Percentiles rank a stretch among this genome's conserved stretches.
Conservation (phyloP, 2,888 invertebrate species). For the Hydraecia micacea region DNA sequence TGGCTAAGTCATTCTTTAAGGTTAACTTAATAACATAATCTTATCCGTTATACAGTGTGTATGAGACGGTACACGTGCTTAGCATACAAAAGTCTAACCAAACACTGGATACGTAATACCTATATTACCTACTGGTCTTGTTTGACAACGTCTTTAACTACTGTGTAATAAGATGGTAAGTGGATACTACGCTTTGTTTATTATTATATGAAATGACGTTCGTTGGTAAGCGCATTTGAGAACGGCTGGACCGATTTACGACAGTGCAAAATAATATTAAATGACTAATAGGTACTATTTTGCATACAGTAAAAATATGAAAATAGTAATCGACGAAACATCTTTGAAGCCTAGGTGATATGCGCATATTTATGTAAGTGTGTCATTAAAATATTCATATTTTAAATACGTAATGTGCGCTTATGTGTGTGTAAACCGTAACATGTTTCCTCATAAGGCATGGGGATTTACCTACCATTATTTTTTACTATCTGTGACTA, state of each 20-base stretch:
- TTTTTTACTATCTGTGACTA: conserved; percentile 3
- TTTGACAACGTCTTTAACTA: conserved; percentile 19
- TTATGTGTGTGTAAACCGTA: conserved; percentile 9
- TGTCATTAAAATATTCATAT: conserved; percentile 19
- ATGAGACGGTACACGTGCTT: conserved; percentile 33
- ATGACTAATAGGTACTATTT: neutral
- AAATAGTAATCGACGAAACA: neutral
- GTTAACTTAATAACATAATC: conserved; percentile 27
- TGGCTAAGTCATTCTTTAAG: conserved; percentile 17
- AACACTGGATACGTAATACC: neutral
- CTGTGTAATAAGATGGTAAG: neutral
- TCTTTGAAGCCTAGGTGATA: neutral
- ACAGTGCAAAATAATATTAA: neutral
- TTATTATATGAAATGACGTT: neutral
- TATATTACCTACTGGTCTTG: conserved; percentile 7
- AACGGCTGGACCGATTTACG: neutral
- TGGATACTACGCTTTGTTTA: neutral
- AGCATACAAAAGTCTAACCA: conserved; percentile 28
- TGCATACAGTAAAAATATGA: neutral
- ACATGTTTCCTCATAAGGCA: conserved; percentile 29
- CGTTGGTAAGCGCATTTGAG: neutral
- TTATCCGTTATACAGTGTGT: conserved; percentile 6
- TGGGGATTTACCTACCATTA: conserved; percentile 38
- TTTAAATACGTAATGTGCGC: neutral
- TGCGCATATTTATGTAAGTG: conserved; percentile 16